Evolutionary conservation across 2,888 invertebrate genomes (phyloP).

Genomic region (Scaptodrosophila latifasciaeformis): DNA sequence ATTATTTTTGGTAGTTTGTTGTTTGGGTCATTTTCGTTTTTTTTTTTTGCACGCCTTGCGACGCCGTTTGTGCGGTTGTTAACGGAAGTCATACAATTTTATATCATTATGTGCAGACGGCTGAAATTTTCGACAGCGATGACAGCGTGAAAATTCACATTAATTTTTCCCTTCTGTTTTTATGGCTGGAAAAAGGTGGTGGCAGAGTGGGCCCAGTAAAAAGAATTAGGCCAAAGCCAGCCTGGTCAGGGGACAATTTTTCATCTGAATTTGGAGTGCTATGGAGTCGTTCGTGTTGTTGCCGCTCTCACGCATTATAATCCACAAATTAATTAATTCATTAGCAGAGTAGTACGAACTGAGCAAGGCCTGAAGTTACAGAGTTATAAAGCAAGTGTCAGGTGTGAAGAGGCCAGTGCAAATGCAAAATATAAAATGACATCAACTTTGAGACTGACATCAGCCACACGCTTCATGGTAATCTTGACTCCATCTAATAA

Average conservation of each 20-base stretch:
- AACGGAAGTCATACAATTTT: slow-evolving; percentile 26
- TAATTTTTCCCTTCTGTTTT: no score
- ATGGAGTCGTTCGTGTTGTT: slow-evolving; percentile 34
- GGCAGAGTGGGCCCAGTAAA: no score
- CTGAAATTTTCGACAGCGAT: slow-evolving; percentile 37
- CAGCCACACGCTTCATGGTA: no score
- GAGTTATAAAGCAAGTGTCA: no score
- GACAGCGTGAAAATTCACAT: slow-evolving; percentile 58
- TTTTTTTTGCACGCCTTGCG: slow-evolving; percentile 10
- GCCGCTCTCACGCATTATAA: slow-evolving; percentile 27
- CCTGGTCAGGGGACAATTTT: slow-evolving; percentile 58
- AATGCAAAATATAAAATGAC: slow-evolving; percentile 14
- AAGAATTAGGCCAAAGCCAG: no score
- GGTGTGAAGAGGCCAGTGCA: slow-evolving; percentile 14
- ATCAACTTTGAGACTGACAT: slow-evolving; percentile 34
- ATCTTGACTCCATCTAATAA: no score
- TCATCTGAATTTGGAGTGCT: slow-evolving; percentile 37
- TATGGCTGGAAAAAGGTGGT: no score
- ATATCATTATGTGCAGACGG: slow-evolving; percentile 30
- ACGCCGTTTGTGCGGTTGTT: slow-evolving; percentile 6
- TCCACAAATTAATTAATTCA: slow-evolving; percentile 11
- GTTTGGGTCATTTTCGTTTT: no score
- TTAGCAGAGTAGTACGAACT: neutral
- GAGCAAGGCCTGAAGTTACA: neutral
- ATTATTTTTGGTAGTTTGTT: neutral